Base-by-base conservation (phyloP, 2,797 vertebrate species). In the Pelobates cultripes region DNA sequence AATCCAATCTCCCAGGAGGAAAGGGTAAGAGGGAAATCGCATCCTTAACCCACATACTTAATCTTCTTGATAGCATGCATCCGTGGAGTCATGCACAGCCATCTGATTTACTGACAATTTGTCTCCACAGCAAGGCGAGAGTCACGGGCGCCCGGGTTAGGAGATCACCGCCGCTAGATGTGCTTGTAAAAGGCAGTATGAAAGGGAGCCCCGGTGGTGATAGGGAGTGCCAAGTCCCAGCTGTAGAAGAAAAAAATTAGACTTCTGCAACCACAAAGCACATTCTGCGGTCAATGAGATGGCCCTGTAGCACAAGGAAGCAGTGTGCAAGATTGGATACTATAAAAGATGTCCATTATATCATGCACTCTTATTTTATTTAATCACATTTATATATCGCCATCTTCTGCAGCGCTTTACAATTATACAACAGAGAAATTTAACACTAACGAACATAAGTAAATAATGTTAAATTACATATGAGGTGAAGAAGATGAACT, bases 11-110 rank as follows among this genome's bases (percentile, higher is more conserved):
- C 82, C 82, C 82, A 75, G 57, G 82, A 80, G 82, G 67, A 80
- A 76, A 28, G 47, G 64, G 76, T 79, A 75, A 79, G 77, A 79
- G 57, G 72, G 73, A 80, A 84, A 84, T 79, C 77, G 43, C 73
- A 84, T 84, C 77, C 68, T 84, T 79, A 84, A 75, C 77, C 82
- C 77, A 84, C 77, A 80, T 79, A 84, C 82, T 84, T 84, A 84
- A 84, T 84, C 82, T 84, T 84, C 82, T 75, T 79, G 82, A 84
- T 84, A 84, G 77, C 82, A 79, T 84, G 77, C 82, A 84, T 71
- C 60, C 77, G 66, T 68, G 77, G 73, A 84, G 82, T 84, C 82
- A 84, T 84, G 82, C 82, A 72, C 73, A 47, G 70, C 77, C 82
- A 84, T 80, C 69, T 76, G 73, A 80, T 75, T 84, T 75, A 67